These are phyloP conservation scores for Alosa alosa DNA, from an alignment of 2,113 vertebrate species.

Conservation along the genomic window DNA sequence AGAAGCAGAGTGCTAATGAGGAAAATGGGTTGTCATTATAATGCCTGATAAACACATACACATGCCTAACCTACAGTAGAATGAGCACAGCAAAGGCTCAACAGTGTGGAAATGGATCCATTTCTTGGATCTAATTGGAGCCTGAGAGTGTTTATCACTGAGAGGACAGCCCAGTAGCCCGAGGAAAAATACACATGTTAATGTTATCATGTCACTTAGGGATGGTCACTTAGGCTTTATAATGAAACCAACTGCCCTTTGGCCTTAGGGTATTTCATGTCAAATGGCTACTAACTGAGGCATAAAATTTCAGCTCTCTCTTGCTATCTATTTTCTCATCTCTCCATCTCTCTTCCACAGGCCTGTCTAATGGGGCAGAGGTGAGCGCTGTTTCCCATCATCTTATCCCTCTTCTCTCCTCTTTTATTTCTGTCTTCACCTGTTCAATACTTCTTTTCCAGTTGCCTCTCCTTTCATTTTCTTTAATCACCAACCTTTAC, in stretches of 20 bases:
- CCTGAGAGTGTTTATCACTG: neutral
- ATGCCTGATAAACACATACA: conserved; percentile 25
- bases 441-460: neutral
- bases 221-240: neutral
- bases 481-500: neutral
- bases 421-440: conserved; percentile 17
- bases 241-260: conserved; percentile 28
- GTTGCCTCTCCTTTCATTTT: conserved; percentile 1
- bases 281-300: conserved; percentile 3
- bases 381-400: neutral
- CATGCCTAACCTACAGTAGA: neutral
- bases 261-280: neutral
- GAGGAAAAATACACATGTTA: neutral
- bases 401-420: conserved; percentile 3
- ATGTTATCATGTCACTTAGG: conserved; percentile 13
- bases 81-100: too few species aligned
- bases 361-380: neutral
- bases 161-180: neutral
- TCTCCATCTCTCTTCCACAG: conserved; percentile 9
- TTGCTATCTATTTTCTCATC: conserved; percentile 22
- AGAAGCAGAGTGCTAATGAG: neutral
- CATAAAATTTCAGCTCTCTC: conserved; percentile 15
- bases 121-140: neutral
- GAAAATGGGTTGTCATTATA: too few species aligned
- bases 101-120: neutral